Base-by-base conservation (phyloP, 1,140 invertebrate species). In the Sycophila sp. region DNA sequence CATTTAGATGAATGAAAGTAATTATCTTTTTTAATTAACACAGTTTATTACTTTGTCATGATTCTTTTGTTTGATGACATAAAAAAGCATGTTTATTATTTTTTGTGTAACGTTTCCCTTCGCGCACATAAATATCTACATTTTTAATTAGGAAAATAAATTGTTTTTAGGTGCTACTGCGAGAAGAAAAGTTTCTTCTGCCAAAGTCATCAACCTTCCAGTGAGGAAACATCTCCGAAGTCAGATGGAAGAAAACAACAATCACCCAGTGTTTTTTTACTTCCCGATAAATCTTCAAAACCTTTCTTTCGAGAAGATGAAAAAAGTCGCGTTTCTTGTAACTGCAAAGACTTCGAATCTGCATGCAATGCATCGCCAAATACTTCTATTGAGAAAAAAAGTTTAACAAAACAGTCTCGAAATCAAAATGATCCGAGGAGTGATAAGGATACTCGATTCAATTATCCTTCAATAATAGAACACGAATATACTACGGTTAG, bases 401-500 rank as follows among this genome's bases (percentile, higher is more conserved):
- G 34, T 26, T 15, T 45, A 19, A 32, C 45, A 7, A 69, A 62
- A 13, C 58, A 69, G 42, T 55, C 40, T 8, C 22, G 26, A 10
- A 22, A 42, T 32, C 40, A 53, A 22, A 69, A 30, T 17, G 49
- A 38, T 28, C 15, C 34, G 11, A 36, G 42, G 13, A 19, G 28
- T 2, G 36, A 62, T 10, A 62, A 55, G 26, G 58, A 69, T 30
- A 28, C 30, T 10, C 47, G 58, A 10, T 62, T 62, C 26, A 62
- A 63, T 19, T 69, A 69, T 51, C 66, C 67, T 8, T 58, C 55
- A 10, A 53, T 32, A n/a, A 26, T 34, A 6, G 60, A 63, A 6
- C 69, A 71, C 42, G 69, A 64, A 7, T 71, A 71, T 36, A 56
- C 69, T 8, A 63, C 58, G 69, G 60, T 63, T 47, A 34, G 60